A percentile compares a stretch with the other conserved stretches of the same genome.
Conservation (phyloP, 1,140 invertebrate genomes). For the Heliothis virescens region DNA sequence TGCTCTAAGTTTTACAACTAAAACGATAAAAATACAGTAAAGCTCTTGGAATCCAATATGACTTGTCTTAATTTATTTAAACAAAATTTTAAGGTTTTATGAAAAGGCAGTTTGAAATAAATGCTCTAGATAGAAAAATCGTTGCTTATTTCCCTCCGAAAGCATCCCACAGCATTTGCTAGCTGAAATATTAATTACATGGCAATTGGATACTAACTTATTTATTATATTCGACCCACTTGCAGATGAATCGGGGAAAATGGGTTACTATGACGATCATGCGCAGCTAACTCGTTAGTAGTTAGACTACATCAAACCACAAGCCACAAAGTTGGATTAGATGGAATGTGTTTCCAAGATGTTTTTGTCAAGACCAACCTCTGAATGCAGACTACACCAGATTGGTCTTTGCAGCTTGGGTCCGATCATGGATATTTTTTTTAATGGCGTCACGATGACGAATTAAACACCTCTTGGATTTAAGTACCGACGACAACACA, state of each 20-base stretch:
- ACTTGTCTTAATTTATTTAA: background rate
- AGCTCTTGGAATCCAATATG: background rate
- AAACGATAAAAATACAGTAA: conserved; percentile 30
- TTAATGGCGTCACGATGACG: too few species aligned
- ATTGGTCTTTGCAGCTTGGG: too few species aligned
- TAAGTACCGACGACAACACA: too few species aligned
- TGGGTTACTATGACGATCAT: background rate
- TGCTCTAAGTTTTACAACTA: background rate
- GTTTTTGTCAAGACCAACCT: too few species aligned
- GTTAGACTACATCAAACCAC: background rate
- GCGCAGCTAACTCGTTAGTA: background rate
- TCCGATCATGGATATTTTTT: too few species aligned
- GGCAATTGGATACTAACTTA: too few species aligned
- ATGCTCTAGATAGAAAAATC: background rate
- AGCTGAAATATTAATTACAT: background rate
- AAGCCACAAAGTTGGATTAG: background rate
- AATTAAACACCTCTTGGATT: too few species aligned
- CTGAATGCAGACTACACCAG: too few species aligned
- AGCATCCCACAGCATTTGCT: too few species aligned
- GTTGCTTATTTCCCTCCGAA: background rate
- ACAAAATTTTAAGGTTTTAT: too few species aligned
- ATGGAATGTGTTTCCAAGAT: too few species aligned
- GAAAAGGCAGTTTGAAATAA: too few species aligned
- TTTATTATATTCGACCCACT: background rate
- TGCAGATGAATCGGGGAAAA: background rate